Evolutionary conservation across 1,140 invertebrate genomes (phyloP), one percentile per base, ranked within the genome.

Genomic region (Leucophenga varia): DNA sequence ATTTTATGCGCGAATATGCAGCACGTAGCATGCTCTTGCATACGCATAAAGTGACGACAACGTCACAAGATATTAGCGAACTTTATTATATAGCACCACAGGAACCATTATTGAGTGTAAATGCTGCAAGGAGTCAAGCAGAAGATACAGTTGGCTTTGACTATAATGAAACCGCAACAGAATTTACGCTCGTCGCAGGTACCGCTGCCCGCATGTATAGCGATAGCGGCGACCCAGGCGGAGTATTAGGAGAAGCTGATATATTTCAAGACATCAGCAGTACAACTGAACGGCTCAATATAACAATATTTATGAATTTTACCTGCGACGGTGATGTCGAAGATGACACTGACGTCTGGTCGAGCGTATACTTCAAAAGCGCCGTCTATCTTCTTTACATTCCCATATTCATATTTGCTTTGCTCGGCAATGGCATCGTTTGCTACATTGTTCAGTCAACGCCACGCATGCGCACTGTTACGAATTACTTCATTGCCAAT

Each of bases 401-500:
- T 35, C 71, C 80, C 17, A 83, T 93, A 6, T 89, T 92, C 46
- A 65, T 92, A 2, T 75, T 87, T 1, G 87, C 89, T 0, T 65
- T 93, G 6, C 53, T 86, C 1, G 91, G 90, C 2, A 93, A 93
- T 65, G 84, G 84, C 10, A 80, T 90, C 2, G 89, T 94, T 4
- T 91, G 89, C 70, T 91, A 87, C 63, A 86, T 92, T 6, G 89
- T 93, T 1, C 78, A 86, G 42, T 82, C 82, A 7, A 87, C 84
- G 17, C 84, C 87, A 0, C 79, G 87, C 21, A 93, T 93, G 90
- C 81, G 86, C 50, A 92, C 90, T 0, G 88, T 93, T 1, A 93
- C 90, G 2, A 93, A 93, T 61, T 89, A 87, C 63, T 91, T 93
- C 65, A 93, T 93, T 51, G 84, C 86, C 52, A 93, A 93, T 74